These are phyloP conservation scores for Ochotona curzoniae DNA, from an alignment of 2,113 vertebrate genomes.

Conservation along the genomic window DNA sequence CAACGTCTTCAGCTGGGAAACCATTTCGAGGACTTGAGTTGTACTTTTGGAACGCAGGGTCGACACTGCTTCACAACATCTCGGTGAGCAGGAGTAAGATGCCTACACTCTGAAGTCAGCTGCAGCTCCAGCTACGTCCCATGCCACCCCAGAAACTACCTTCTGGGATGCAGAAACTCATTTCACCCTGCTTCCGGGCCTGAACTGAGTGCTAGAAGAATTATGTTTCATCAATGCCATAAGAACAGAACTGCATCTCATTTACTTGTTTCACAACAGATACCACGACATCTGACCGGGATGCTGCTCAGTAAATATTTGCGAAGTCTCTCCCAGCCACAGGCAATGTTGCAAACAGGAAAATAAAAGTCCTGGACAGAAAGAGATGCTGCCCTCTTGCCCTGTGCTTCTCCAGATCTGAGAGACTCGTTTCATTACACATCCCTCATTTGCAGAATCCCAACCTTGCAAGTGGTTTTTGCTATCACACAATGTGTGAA, in stretches of 20 bases:
- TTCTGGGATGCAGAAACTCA: background rate
- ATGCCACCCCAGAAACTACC: no score
- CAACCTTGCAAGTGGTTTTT: background rate
- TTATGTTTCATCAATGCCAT: background rate
- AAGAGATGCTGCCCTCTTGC: background rate
- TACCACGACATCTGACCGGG: background rate
- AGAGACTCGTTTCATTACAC: background rate
- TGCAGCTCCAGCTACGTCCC: background rate
- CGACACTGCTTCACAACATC: background rate
- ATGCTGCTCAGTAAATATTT: background rate
- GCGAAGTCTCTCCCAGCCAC: background rate
- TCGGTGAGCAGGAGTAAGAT: background rate
- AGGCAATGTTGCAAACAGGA: background rate
- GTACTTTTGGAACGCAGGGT: background rate
- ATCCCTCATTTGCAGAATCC: slow-evolving; percentile 10
- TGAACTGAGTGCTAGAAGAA: background rate
- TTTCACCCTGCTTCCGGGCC: background rate
- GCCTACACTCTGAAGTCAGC: background rate
- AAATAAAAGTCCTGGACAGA: background rate
- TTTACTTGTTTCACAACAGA: background rate
- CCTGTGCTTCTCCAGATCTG: background rate
- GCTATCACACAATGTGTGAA: background rate
- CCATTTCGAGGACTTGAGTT: background rate
- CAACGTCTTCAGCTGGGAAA: background rate
- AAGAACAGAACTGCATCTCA: background rate